phyloP scores from a whole-genome alignment of 2,888 invertebrate genomes.

The Portevinia maculata region DNA sequence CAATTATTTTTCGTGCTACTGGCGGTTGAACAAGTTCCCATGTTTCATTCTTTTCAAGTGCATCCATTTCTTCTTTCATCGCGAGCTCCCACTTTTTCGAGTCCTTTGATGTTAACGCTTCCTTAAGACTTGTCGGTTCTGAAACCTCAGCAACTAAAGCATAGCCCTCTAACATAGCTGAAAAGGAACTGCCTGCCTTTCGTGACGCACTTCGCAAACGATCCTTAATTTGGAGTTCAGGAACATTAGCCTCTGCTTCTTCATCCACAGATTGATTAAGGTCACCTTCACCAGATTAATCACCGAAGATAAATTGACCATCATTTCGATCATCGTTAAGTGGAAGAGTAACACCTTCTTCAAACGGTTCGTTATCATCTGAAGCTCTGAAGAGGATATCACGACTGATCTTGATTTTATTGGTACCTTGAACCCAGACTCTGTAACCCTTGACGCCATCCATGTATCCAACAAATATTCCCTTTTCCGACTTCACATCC shows the following conservation, averaged over 20 bases:
- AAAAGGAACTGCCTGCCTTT: conserved; percentile 2
- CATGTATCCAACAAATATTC: conserved; percentile 5
- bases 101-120: too few species aligned
- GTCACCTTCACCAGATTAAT: background rate
- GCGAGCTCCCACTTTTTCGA: too few species aligned
- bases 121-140: too few species aligned
- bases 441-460: conserved; percentile 14
- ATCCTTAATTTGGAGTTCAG: background rate
- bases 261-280: conserved; percentile 9
- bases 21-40: conserved; percentile 6
- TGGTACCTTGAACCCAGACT: conserved; percentile 2
- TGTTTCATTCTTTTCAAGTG: background rate
- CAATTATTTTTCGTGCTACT: background rate
- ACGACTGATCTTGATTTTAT: conserved; percentile 5
- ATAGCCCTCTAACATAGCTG: conserved; percentile 4
- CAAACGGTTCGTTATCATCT: conserved; percentile 1
- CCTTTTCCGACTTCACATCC: too few species aligned
- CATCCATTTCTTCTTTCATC: conserved; percentile 3
- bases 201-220: conserved; percentile 4
- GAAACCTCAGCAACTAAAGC: background rate
- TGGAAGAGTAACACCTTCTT: background rate
- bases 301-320: background rate
- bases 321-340: background rate
- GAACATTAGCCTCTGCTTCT: background rate
- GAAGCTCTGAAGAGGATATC: background rate